Evolutionary conservation across 2,797 vertebrate species (phyloP).

Genomic region (Hyperoplus lanceolatus): DNA sequence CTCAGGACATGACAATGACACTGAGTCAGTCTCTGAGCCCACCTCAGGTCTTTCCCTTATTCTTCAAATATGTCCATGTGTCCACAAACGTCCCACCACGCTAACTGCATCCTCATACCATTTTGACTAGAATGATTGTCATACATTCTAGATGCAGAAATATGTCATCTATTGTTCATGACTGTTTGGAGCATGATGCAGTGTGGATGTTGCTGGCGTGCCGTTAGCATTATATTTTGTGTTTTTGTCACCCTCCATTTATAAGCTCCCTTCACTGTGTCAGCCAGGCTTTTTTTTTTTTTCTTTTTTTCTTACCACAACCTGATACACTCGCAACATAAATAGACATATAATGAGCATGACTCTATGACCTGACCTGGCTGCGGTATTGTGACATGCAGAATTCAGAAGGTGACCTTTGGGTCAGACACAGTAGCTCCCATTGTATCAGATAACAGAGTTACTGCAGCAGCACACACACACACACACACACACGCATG

Average conservation of each 20-base stretch:
- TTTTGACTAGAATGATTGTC: slow-evolving; percentile 67
- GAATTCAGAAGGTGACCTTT: slow-evolving; percentile 64
- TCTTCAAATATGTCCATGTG: slow-evolving; percentile 79
- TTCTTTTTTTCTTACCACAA: neutral
- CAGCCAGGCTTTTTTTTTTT: slow-evolving; percentile 23
- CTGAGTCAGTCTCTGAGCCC: slow-evolving; percentile 93
- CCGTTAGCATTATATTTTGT: slow-evolving; percentile 18
- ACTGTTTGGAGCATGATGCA: slow-evolving; percentile 70
- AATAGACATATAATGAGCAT: slow-evolving; percentile 42
- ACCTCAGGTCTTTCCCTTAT: slow-evolving; percentile 91
- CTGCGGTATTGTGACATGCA: slow-evolving; percentile 39
- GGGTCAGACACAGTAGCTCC: slow-evolving; percentile 57
- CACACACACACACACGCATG: slow-evolving; percentile 23
- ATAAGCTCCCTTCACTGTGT: slow-evolving; percentile 22
- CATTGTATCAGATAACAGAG: slow-evolving; percentile 69
- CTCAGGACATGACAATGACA: slow-evolving; percentile 97
- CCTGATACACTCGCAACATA: slow-evolving; percentile 34
- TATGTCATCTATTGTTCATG: slow-evolving; percentile 29
- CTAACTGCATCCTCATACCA: slow-evolving; percentile 77
- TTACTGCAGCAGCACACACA: slow-evolving; percentile 21
- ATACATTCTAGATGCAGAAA: slow-evolving; percentile 67
- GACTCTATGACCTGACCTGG: slow-evolving; percentile 36
- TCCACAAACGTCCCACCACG: slow-evolving; percentile 66
- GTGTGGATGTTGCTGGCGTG: slow-evolving; percentile 39
- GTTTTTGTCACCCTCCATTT: slow-evolving; percentile 35